Evolutionary conservation across 2,113 vertebrate genomes (phyloP), one percentile per base, ranked within the genome.

Genomic region (Delphinapterus leucas): DNA sequence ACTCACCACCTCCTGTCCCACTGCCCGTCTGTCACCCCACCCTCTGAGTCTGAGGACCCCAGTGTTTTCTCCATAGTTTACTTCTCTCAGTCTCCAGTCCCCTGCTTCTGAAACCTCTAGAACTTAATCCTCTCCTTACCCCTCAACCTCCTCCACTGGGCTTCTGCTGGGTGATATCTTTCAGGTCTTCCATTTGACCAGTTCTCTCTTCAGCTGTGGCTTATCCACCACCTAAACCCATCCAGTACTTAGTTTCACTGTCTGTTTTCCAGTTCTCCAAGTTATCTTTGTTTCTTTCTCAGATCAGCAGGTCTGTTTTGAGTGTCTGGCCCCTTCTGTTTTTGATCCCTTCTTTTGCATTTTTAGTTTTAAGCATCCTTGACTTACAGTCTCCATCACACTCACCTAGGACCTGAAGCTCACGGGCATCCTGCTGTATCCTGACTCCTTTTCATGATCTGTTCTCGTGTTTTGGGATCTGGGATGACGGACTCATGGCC

Each of bases 391-490:
- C 49, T 88, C 21, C 15, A 11, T 31, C 33, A 6, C 60, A 76
- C 3, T 13, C 3, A 2, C 9, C 63, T 31, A 25, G 28, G 25
- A 18, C 10, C 95, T 10, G 31, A 70, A 41, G 33, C 44, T 44
- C 3, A 0, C 0, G 0, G 36, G 25, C 6, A 6, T 6, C 44
- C 49, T 53, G 6, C 21, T 17, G 2, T 20, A 6, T 11, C 79
- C 44, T 26, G 36, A 49, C 0, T 5, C 31, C 28, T 33, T 8
- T 5, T 41, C 10, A 5, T 2, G 41, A 53, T 1, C 0, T 10
- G 13, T 20, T 63, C 31, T 53, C 7, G 15, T 23, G 9, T 23
- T 60, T n/a, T 44, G 2, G 49, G 23, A 15, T 25, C 12, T 53
- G 8, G 47, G 38, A 8, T 2, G 14, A 23, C 17, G 21, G 28